Conservation (phyloP, 2,797 vertebrate genomes). For the Botia almorhae region DNA sequence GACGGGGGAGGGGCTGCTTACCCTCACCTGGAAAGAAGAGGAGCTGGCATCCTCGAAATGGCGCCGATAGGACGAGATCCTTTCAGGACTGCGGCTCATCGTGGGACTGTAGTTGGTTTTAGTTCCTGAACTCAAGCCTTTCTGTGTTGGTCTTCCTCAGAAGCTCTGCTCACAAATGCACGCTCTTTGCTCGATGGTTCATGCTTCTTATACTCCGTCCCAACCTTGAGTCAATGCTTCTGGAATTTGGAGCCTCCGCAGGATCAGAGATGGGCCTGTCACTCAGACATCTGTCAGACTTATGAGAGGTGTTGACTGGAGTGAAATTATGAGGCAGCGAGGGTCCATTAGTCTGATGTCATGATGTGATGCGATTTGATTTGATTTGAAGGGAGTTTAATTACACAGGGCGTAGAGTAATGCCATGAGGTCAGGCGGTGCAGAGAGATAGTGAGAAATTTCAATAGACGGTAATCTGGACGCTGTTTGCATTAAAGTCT, state of each 20-base stretch:
- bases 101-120: constrained; percentile 38
- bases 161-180: constrained; percentile 38
- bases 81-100: constrained; percentile 79
- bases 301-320: constrained; percentile 65
- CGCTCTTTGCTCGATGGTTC: constrained; percentile 29
- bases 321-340: constrained; percentile 1
- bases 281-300: constrained; percentile 74
- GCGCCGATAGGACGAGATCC: constrained; percentile 80
- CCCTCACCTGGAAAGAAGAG: constrained; percentile 74
- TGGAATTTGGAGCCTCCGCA: constrained; percentile 76
- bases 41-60: constrained; percentile 77
- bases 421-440: constrained; percentile 63
- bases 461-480: constrained; percentile 73
- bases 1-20: constrained; percentile 79
- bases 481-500: constrained; percentile 66
- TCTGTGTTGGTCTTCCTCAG: neutral
- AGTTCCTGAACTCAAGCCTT: neutral
- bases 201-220: constrained; percentile 71
- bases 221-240: constrained; percentile 65
- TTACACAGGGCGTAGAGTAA: constrained; percentile 67
- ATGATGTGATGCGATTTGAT: constrained; percentile 76
- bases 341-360: constrained; percentile 51
- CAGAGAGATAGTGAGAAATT: constrained; percentile 60
- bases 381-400: constrained; percentile 76
- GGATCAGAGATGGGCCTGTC: constrained; percentile 65